Conservation (phyloP, 2,888 invertebrate genomes). For the Andrena hattorfiana region DNA sequence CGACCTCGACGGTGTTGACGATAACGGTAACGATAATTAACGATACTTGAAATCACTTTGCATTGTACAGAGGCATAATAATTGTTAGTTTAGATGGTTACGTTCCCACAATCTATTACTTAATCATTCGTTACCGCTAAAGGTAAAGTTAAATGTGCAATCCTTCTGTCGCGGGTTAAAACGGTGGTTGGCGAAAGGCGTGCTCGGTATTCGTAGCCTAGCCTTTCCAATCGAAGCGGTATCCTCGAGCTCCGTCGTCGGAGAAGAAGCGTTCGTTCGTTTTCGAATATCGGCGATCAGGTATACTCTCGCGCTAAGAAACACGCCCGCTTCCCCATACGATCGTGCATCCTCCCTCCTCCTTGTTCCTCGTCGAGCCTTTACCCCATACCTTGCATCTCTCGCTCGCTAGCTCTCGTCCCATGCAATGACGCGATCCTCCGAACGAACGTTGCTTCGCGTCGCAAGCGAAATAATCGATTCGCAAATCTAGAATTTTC, state of each 20-base stretch:
- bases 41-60: conserved; percentile 77
- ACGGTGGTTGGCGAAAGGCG: background rate
- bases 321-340: too few relatives aligned
- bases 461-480: conserved; percentile 28
- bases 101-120: conserved; percentile 78
- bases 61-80: conserved; percentile 84
- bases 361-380: background rate
- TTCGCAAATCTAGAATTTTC: conserved; percentile 11
- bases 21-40: conserved; percentile 46
- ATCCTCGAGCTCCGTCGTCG: conserved; percentile 13
- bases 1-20: background rate
- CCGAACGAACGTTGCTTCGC: conserved; percentile 9
- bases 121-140: conserved; percentile 68
- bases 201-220: conserved; percentile 1
- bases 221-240: conserved; percentile 3
- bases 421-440: background rate
- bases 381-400: background rate
- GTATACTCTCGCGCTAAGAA: background rate
- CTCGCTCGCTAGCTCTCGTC: conserved; percentile 12
- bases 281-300: background rate
- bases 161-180: conserved; percentile 64
- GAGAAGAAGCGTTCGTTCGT: conserved; percentile 10
- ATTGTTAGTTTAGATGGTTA: conserved; percentile 83
- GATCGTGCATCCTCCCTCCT: background rate
- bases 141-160: conserved; percentile 53